phyloP scores from a whole-genome alignment of 1,140 invertebrate genomes.

The Aphelinus certus region DNA sequence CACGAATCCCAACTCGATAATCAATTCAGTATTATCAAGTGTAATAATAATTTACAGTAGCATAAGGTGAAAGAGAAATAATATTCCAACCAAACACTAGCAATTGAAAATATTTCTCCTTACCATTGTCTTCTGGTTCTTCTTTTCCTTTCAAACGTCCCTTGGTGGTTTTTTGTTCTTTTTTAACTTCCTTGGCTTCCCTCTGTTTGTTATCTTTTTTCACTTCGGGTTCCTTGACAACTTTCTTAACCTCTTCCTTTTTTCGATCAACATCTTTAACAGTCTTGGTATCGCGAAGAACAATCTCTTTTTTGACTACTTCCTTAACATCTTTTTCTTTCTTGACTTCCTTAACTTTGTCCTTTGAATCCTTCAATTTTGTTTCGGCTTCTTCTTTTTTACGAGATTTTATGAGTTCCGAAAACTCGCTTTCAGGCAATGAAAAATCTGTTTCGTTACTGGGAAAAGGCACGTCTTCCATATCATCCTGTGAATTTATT shows the following conservation, averaged over 20 bases:
- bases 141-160: slow-evolving; percentile 62
- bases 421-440: slow-evolving; percentile 75
- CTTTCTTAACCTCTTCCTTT: slow-evolving; percentile 63
- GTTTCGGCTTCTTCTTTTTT: slow-evolving; percentile 67
- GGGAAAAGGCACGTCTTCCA: slow-evolving; percentile 81
- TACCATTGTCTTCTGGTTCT: slow-evolving; percentile 56
- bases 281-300: slow-evolving; percentile 63
- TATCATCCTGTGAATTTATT: slow-evolving; percentile 71
- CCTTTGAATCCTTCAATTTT: slow-evolving; percentile 60
- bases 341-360: slow-evolving; percentile 64
- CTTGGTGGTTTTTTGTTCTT: slow-evolving; percentile 61
- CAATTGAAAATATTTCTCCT: neutral
- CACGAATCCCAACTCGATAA: neutral
- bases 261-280: slow-evolving; percentile 62
- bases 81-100: no score
- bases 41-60: neutral
- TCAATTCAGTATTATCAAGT: neutral
- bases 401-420: slow-evolving; percentile 69
- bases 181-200: slow-evolving; percentile 61
- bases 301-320: slow-evolving; percentile 61
- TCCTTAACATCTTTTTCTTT: slow-evolving; percentile 65
- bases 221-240: slow-evolving; percentile 56
- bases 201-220: slow-evolving; percentile 60
- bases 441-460: slow-evolving; percentile 76
- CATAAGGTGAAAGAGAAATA: no score